A percentile compares a stretch with the other conserved stretches of the same genome.
These are phyloP conservation scores for Camponotus fellah DNA, from an alignment of 2,888 invertebrate genomes.

Conservation along the genomic window DNA sequence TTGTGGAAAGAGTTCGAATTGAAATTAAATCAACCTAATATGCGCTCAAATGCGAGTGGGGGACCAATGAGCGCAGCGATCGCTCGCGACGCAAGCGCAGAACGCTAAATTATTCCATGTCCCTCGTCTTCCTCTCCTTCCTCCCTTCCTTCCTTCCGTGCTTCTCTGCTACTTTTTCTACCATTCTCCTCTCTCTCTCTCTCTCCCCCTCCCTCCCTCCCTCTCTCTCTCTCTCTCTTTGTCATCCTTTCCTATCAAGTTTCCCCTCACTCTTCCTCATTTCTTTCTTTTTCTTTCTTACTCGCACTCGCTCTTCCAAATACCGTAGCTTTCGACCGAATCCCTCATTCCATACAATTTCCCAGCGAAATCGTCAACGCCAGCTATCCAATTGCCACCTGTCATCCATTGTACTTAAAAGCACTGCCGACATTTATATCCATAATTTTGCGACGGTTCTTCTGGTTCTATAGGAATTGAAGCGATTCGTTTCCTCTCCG, in stretches of 20 bases:
- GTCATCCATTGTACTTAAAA: slow-evolving; percentile 68
- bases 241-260: slow-evolving; percentile 14
- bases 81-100: slow-evolving; percentile 74
- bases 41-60: slow-evolving; percentile 74
- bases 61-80: slow-evolving; percentile 75
- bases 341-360: slow-evolving; percentile 64
- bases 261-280: slow-evolving; percentile 20
- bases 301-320: slow-evolving; percentile 12
- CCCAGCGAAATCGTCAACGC: slow-evolving; percentile 72
- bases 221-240: slow-evolving; percentile 29
- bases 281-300: slow-evolving; percentile 13
- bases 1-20: slow-evolving; percentile 73
- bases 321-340: slow-evolving; percentile 22
- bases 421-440: slow-evolving; percentile 52
- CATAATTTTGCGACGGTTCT: slow-evolving; percentile 49
- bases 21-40: slow-evolving; percentile 81
- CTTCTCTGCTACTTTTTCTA: slow-evolving; percentile 51
- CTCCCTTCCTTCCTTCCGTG: slow-evolving; percentile 44
- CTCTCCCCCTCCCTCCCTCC: too few species aligned
- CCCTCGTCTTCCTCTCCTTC: slow-evolving; percentile 12
- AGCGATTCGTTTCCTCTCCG: not conserved
- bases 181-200: slow-evolving; percentile 1
- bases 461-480: slow-evolving; percentile 29
- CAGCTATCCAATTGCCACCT: slow-evolving; percentile 75
- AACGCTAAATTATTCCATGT: slow-evolving; percentile 60